A percentile compares a stretch with the other conserved stretches of the same genome.
Conservation (phyloP, 2,797 vertebrate species). For the Fringilla coelebs region DNA sequence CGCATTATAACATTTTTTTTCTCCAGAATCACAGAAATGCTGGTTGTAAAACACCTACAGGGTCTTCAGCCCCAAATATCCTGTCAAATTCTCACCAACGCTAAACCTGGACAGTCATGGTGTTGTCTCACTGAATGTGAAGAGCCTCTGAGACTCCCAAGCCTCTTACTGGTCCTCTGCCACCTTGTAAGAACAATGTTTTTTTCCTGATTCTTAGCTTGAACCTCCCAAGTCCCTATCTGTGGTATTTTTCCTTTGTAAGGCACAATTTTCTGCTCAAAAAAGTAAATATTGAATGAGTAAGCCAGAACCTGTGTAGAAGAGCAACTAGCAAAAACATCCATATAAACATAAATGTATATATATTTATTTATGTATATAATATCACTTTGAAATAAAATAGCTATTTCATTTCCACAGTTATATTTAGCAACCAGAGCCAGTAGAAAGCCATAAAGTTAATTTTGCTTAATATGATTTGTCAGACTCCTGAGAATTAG, state of each 20-base stretch:
- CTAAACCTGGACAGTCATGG: not conserved
- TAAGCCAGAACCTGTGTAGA: not conserved
- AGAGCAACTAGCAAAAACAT: not conserved
- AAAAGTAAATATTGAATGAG: not conserved
- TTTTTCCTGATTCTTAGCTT: not conserved
- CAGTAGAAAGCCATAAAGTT: not conserved
- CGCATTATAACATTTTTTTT: not conserved
- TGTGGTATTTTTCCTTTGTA: not conserved
- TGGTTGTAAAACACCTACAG: not conserved
- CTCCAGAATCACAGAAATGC: not conserved
- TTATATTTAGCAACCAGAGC: not conserved
- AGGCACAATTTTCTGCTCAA: not conserved
- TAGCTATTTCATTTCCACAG: not conserved
- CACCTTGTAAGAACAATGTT: not conserved
- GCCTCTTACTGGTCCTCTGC: not conserved
- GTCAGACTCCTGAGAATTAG: slow-evolving; percentile 26
- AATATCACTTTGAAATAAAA: not conserved
- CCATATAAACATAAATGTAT: not conserved
- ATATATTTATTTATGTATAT: not conserved
- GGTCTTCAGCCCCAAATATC: not conserved
- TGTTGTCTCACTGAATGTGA: not conserved
- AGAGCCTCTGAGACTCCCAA: not conserved
- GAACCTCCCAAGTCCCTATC: not conserved
- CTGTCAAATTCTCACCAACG: not conserved
- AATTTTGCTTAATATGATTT: slow-evolving; percentile 51